These are phyloP conservation scores for Idaea biselata DNA, from an alignment of 2,888 invertebrate species.

Conservation along the genomic window DNA sequence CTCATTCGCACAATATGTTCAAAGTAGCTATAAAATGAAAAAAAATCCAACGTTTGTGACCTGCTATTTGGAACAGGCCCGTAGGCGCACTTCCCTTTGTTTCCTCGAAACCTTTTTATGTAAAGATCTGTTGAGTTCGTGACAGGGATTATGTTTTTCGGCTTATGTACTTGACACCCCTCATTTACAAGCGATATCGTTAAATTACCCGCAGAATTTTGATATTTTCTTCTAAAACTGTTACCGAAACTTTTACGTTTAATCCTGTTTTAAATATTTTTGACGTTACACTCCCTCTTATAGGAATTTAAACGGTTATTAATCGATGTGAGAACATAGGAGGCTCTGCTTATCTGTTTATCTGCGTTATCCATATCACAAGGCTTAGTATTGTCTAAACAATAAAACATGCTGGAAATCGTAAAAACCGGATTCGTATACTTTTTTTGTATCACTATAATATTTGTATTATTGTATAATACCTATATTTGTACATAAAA, in stretches of 20 bases:
- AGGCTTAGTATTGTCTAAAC: too few species aligned
- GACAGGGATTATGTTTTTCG: constrained; percentile 61
- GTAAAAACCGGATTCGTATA: too few species aligned
- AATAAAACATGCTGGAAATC: too few species aligned
- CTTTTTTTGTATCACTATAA: too few species aligned
- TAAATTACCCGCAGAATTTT: constrained; percentile 11
- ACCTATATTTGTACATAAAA: too few species aligned
- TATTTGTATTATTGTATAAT: too few species aligned
- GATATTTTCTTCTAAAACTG: constrained; percentile 8
- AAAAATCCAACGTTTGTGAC: constrained; percentile 27
- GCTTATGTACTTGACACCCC: constrained; percentile 52
- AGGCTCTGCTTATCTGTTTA: too few species aligned
- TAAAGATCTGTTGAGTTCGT: constrained; percentile 48
- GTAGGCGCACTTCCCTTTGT: constrained; percentile 36
- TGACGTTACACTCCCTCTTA: neutral
- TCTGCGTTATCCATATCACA: too few species aligned
- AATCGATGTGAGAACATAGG: neutral
- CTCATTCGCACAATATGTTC: neutral
- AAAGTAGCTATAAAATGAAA: constrained; percentile 15
- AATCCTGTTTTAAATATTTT: neutral
- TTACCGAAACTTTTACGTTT: neutral
- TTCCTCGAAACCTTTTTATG: constrained; percentile 40
- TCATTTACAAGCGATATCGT: constrained; percentile 27
- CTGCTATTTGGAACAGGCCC: constrained; percentile 34
- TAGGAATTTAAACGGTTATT: neutral